Evolutionary conservation across 2,888 invertebrate genomes (phyloP).

Genomic region (Cryptosula pallasiana): DNA sequence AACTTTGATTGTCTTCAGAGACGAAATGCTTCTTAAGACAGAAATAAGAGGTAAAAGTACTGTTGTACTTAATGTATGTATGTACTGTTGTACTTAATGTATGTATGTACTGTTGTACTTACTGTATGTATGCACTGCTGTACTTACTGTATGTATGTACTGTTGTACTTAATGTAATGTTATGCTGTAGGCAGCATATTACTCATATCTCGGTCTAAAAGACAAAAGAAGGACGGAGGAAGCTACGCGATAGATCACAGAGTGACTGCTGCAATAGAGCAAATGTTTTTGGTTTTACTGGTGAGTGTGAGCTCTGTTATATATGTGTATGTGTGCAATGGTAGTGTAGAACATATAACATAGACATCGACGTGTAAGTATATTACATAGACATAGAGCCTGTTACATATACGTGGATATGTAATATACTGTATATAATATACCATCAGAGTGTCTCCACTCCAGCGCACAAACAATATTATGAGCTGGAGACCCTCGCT

Average conservation of each 20-base stretch:
- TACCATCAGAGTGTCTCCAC: slow-evolving; percentile 18
- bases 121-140: neutral
- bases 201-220: slow-evolving; percentile 6
- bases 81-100: too few species aligned
- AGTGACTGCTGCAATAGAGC: slow-evolving; percentile 2
- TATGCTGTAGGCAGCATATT: slow-evolving; percentile 2
- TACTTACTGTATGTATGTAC: neutral
- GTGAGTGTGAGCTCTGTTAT: slow-evolving; percentile 20
- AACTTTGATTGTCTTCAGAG: slow-evolving; percentile 18
- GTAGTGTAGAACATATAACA: too few species aligned
- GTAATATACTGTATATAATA: too few species aligned
- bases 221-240: neutral
- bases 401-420: too few species aligned
- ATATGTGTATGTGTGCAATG: too few species aligned
- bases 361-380: too few species aligned
- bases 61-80: too few species aligned
- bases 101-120: neutral
- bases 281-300: slow-evolving; percentile 20
- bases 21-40: slow-evolving; percentile 22
- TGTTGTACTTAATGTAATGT: too few species aligned
- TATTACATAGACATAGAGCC: too few species aligned
- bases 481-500: slow-evolving; percentile 22
- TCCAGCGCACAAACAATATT: slow-evolving; percentile 8
- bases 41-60: neutral
- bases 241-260: neutral